Conservation (phyloP, 2,888 invertebrate species). For the Beris chalybata region DNA sequence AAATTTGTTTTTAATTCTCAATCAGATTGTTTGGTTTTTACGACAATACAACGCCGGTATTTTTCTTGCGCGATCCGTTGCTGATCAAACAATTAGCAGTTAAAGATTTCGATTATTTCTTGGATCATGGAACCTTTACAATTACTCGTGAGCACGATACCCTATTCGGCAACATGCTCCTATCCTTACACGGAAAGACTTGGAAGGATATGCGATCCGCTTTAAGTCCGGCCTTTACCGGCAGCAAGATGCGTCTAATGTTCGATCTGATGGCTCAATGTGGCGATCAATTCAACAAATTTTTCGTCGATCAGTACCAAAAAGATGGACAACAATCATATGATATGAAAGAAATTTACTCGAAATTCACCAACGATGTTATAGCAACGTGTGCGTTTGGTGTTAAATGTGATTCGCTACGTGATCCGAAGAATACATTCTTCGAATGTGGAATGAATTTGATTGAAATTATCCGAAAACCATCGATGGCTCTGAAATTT, state of each 20-base stretch:
- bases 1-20: background rate
- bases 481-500: background rate
- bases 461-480: constrained; percentile 4
- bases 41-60: background rate
- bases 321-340: constrained; percentile 37
- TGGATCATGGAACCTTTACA: background rate
- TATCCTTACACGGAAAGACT: constrained; percentile 53
- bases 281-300: background rate
- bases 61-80: constrained; percentile 3
- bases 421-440: constrained; percentile 57
- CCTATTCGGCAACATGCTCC: background rate
- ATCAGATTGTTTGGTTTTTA: constrained; percentile 7
- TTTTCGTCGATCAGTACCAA: constrained; percentile 6
- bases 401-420: constrained; percentile 57
- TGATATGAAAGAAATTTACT: constrained; percentile 57
- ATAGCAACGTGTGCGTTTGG: constrained; percentile 61
- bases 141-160: background rate
- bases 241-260: constrained; percentile 57
- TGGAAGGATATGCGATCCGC: constrained; percentile 57
- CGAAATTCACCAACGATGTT: constrained; percentile 60
- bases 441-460: constrained; percentile 55
- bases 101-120: constrained; percentile 19
- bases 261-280: constrained; percentile 44
- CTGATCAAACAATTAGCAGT: constrained; percentile 7
- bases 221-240: constrained; percentile 57